phyloP scores from a whole-genome alignment of 2,888 invertebrate species.

The Zonitis immaculata region DNA sequence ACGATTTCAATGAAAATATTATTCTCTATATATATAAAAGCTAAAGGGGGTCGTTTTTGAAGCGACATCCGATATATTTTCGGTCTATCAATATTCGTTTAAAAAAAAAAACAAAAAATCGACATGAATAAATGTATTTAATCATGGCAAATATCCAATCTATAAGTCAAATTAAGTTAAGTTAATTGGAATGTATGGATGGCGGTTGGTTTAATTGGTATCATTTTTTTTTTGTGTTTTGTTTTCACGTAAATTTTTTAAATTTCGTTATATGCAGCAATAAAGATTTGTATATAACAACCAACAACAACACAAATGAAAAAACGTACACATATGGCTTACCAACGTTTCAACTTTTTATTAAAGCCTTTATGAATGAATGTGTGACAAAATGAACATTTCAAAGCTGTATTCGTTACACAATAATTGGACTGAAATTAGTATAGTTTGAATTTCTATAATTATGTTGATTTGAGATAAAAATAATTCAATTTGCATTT shows the following conservation, averaged over 20 bases:
- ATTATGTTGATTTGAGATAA: too few relatives aligned
- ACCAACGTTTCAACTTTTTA: background rate
- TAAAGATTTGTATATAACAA: background rate
- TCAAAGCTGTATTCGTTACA: too few relatives aligned
- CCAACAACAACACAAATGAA: background rate
- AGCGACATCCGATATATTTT: background rate
- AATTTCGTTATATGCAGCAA: background rate
- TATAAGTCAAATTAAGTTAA: background rate
- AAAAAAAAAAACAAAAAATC: background rate
- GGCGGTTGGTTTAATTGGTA: too few relatives aligned
- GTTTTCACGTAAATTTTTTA: too few relatives aligned
- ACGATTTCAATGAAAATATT: background rate
- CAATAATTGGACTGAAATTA: too few relatives aligned
- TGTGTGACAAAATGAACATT: too few relatives aligned
- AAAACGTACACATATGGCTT: background rate
- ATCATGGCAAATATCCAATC: background rate
- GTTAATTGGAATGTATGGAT: background rate
- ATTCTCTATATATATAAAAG: too few relatives aligned
- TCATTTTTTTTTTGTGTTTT: background rate
- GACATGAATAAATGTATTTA: background rate
- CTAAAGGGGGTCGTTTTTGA: too few relatives aligned
- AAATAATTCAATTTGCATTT: too few relatives aligned
- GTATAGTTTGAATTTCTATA: too few relatives aligned
- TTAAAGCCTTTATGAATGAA: too few relatives aligned
- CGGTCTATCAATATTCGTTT: too few relatives aligned